These are phyloP conservation scores for Dallia pectoralis DNA, from an alignment of 2,797 vertebrate species.

Conservation along the genomic window DNA sequence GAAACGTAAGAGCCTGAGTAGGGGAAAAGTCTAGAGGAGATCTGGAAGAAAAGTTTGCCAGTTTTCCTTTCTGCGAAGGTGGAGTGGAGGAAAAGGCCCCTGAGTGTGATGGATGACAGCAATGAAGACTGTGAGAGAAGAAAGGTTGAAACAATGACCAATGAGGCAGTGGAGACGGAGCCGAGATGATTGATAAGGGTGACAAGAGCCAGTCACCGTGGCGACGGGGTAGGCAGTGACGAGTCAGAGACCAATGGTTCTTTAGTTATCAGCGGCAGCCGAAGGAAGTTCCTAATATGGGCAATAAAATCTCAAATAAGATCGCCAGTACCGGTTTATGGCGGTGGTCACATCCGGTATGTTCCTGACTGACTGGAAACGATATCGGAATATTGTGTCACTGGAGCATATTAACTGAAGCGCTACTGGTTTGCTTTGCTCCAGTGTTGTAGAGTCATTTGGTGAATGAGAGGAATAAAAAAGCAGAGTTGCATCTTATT, in stretches of 20 bases:
- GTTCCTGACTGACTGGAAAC: not conserved
- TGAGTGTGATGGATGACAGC: conserved; percentile 51
- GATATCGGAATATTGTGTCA: not conserved
- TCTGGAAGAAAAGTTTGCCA: not conserved
- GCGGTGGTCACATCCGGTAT: not conserved
- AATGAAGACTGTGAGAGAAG: conserved; percentile 39
- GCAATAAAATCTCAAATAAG: conserved; percentile 14
- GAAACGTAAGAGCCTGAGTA: too few relatives aligned
- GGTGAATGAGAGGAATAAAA: too few relatives aligned
- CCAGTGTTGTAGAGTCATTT: not conserved
- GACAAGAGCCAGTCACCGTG: conserved; percentile 50
- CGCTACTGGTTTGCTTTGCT: not conserved
- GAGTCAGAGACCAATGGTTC: conserved; percentile 28
- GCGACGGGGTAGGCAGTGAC: conserved; percentile 33
- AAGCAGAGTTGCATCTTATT: not conserved
- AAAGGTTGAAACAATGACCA: conserved; percentile 63
- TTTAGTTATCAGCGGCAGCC: conserved; percentile 16
- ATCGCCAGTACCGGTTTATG: not conserved
- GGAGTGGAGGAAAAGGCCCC: conserved; percentile 13
- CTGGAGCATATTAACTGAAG: not conserved
- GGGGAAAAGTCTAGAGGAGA: conserved; percentile 1
- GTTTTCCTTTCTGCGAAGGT: conserved; percentile 9
- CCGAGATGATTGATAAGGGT: conserved; percentile 60
- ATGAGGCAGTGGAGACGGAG: conserved; percentile 48
- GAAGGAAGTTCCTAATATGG: conserved; percentile 27